Conservation (phyloP, 2,888 invertebrate genomes). For the Drosophila basisetae region DNA sequence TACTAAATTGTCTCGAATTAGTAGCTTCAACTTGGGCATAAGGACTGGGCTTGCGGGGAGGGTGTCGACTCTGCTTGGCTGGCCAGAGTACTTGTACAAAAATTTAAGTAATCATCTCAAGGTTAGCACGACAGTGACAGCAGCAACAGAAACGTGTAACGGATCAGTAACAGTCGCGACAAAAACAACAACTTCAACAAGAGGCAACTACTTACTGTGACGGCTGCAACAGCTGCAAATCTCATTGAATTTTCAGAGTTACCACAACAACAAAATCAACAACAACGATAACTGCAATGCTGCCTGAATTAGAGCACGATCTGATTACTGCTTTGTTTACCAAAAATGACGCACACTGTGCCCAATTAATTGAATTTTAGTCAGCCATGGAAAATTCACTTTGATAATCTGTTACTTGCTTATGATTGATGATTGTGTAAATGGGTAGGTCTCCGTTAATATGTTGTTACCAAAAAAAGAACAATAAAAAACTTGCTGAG, state of each 20-base stretch:
- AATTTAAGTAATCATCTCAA: slow-evolving; percentile 80
- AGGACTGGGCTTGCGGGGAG: not conserved
- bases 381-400: slow-evolving; percentile 38
- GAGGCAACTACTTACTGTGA: slow-evolving; percentile 30
- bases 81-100: slow-evolving; percentile 50
- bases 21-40: slow-evolving; percentile 41
- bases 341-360: slow-evolving; percentile 66
- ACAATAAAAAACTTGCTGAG: slow-evolving; percentile 1
- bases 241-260: slow-evolving; percentile 39
- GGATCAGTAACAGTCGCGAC: slow-evolving; percentile 68
- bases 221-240: slow-evolving; percentile 51
- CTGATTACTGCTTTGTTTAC: slow-evolving; percentile 68
- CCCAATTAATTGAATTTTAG: slow-evolving; percentile 67
- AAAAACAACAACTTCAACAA: slow-evolving; percentile 20
- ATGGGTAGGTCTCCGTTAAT: slow-evolving; percentile 32
- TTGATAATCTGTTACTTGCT: slow-evolving; percentile 40
- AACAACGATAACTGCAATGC: slow-evolving; percentile 43
- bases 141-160: slow-evolving; percentile 66
- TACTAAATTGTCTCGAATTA: slow-evolving; percentile 75
- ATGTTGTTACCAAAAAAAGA: not conserved
- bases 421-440: slow-evolving; percentile 45
- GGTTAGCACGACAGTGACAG: slow-evolving; percentile 78
- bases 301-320: slow-evolving; percentile 70
- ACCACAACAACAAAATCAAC: slow-evolving; percentile 18
- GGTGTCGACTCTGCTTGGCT: slow-evolving; percentile 40